phyloP scores from a whole-genome alignment of 2,888 invertebrate species.

The Crepidodera aurea region DNA sequence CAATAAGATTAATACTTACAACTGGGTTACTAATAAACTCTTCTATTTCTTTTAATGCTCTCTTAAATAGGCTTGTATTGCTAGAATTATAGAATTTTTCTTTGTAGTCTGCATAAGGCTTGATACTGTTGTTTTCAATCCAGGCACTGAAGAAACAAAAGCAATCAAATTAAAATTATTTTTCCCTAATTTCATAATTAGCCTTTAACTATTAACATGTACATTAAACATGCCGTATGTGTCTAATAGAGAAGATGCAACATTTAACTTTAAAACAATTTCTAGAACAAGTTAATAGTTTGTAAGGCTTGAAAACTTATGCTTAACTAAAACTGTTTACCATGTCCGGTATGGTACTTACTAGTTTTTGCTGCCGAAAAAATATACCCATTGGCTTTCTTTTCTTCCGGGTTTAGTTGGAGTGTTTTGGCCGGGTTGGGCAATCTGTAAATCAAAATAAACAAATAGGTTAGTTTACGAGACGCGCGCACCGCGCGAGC shows the following conservation, averaged over 20 bases:
- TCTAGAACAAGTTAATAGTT: too few species aligned
- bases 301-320: too few species aligned
- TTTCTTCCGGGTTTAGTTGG: slow-evolving; percentile 78
- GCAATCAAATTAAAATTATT: neutral
- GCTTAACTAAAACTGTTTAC: too few species aligned
- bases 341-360: slow-evolving; percentile 74
- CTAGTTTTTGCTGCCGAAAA: slow-evolving; percentile 96
- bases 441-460: slow-evolving; percentile 70
- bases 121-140: slow-evolving; percentile 86
- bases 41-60: slow-evolving; percentile 82
- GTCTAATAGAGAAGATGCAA: too few species aligned
- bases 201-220: too few species aligned
- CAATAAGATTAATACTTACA: slow-evolving; percentile 36
- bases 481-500: slow-evolving; percentile 39
- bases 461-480: slow-evolving; percentile 40
- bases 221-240: too few species aligned
- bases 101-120: slow-evolving; percentile 82
- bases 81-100: slow-evolving; percentile 78
- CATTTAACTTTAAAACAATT: too few species aligned
- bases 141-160: slow-evolving; percentile 73
- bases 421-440: slow-evolving; percentile 79
- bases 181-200: neutral
- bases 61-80: slow-evolving; percentile 79
- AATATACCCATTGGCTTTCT: slow-evolving; percentile 87
- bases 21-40: slow-evolving; percentile 75